phyloP scores from a whole-genome alignment of 2,113 vertebrate genomes.

The Xyliphius kryptos region DNA sequence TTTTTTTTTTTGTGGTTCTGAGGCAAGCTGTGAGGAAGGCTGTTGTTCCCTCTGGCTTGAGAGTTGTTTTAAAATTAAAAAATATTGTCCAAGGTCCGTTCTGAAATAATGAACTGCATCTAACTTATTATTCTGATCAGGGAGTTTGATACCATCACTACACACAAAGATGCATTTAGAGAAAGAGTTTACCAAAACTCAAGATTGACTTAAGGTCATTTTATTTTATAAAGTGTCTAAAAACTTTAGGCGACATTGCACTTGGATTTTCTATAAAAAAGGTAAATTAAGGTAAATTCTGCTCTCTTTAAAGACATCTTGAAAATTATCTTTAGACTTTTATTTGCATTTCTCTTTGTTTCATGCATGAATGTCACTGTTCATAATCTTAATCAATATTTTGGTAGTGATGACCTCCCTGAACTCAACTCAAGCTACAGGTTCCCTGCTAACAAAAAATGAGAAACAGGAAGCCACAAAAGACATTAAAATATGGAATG shows the following conservation, averaged over 20 bases:
- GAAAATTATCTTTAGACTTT: no score
- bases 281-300: no score
- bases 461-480: constrained; percentile 29
- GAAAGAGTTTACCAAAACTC: constrained; percentile 17
- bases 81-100: constrained; percentile 16
- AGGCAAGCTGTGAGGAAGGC: constrained; percentile 10
- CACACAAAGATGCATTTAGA: constrained; percentile 8
- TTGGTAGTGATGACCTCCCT: no score
- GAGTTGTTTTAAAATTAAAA: constrained; percentile 23
- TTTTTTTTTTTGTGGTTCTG: constrained; percentile 12
- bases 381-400: no score
- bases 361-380: no score
- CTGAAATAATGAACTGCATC: constrained; percentile 25
- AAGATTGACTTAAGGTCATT: not conserved
- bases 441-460: constrained; percentile 33
- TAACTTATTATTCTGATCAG: constrained; percentile 38
- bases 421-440: constrained; percentile 12
- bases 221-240: no score
- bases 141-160: constrained; percentile 22
- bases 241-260: no score
- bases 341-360: no score
- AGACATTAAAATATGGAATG: constrained; percentile 3
- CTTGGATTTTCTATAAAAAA: no score
- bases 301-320: no score
- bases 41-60: constrained; percentile 19